Base-by-base conservation (phyloP, 1,140 invertebrate species). In the Drosophila tropicalis region DNA sequence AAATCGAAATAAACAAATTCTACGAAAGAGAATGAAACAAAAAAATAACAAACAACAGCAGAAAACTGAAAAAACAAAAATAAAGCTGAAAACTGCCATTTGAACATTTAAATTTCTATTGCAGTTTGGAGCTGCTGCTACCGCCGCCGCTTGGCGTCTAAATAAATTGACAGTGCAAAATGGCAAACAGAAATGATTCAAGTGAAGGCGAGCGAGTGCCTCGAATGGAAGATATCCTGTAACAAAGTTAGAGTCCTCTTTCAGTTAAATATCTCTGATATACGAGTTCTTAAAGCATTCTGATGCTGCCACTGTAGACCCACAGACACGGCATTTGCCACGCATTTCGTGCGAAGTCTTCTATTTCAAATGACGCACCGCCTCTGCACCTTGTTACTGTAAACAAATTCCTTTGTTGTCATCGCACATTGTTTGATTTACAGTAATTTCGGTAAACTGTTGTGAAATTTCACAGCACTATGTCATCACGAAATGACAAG, bases 71-170 rank as follows among this genome's bases (percentile, higher is more conserved):
- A 34, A 58, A 58, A 57, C n/a, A 36, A 25, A 32, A 29, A 36
- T n/a, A 15, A 58, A 19, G 25, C 54, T 12, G 36, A 56, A 25
- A 56, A 56, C n/a, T 58, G 56, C 9, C 56, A 57, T 57, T 57
- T 57, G 55, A 57, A 57, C 55, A 58, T 58, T 58, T 58, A 58
- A 58, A 58, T 58, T 58, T 58, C 29, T 58, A 58, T 58, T 58
- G 56, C 56, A 58, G 32, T 36, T 36, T 32, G 32, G 15, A 17
- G 36, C 12, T 39, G 36, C 36, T 12, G 36, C 36, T 13, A 12
- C 36, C 34, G 34, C 34, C 10, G 17, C 44, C 56, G 32, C 29
- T 58, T 58, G 56, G 29, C 32, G 32, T 58, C 56, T 58, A 58
- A 58, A 36, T 36, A 58, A 58, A 58, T 58, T 58, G 56, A 58